phyloP scores from a whole-genome alignment of 2,797 vertebrate genomes.

The Okamejei kenojei region DNA sequence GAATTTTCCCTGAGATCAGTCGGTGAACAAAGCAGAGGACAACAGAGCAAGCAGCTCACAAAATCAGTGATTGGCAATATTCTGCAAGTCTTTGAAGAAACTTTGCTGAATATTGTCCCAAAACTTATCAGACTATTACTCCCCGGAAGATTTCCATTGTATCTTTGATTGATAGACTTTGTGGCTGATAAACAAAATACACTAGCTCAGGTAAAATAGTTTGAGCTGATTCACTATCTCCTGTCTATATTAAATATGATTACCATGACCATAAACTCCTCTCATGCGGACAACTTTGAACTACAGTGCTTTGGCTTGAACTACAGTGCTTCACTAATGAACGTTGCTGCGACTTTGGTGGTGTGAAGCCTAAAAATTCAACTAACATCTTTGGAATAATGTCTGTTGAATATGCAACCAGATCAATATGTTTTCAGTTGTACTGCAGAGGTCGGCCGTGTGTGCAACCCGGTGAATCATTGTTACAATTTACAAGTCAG shows the following conservation, averaged over 20 bases:
- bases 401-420: too few species aligned
- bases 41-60: not conserved
- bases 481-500: too few species aligned
- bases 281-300: conserved; percentile 40
- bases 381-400: too few species aligned
- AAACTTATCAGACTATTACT: not conserved
- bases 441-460: too few species aligned
- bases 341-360: not conserved
- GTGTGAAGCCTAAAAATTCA: too few species aligned
- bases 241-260: not conserved
- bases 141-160: not conserved
- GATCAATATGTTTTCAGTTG: too few species aligned
- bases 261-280: not conserved
- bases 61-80: not conserved
- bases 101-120: not conserved
- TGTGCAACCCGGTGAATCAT: too few species aligned
- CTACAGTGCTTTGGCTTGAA: conserved; percentile 48
- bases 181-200: not conserved
- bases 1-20: not conserved
- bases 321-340: conserved; percentile 44
- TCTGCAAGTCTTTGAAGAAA: not conserved
- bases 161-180: not conserved
- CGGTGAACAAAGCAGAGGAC: too few species aligned
- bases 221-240: not conserved
- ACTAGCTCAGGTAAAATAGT: not conserved